Percentiles rank a stretch among this genome's conserved stretches.
phyloP scores from a whole-genome alignment of 2,888 invertebrate species.

The Raillietiella orientalis region DNA sequence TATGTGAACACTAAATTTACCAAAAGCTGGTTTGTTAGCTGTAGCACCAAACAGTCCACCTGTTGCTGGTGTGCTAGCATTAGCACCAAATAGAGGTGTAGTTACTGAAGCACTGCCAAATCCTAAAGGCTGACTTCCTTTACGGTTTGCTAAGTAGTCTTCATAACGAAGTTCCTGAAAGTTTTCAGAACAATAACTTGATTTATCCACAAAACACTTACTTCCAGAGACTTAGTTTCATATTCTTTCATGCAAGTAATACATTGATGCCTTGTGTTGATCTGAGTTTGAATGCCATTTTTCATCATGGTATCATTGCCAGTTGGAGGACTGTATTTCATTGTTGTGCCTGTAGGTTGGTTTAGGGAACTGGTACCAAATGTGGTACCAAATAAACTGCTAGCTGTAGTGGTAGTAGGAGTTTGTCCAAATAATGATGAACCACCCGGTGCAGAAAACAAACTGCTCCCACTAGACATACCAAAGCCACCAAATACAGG shows the following conservation, averaged over 20 bases:
- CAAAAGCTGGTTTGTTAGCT: constrained; percentile 22
- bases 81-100: constrained; percentile 6
- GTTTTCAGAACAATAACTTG: constrained; percentile 1
- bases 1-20: constrained; percentile 11
- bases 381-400: no score
- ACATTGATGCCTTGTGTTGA: constrained; percentile 78
- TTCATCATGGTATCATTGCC: constrained; percentile 77
- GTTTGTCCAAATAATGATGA: no score
- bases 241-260: constrained; percentile 98
- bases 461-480: no score
- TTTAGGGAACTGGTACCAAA: no score
- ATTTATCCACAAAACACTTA: constrained; percentile 5
- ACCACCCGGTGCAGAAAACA: no score
- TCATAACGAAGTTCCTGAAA: constrained; percentile 48
- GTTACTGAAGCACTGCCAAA: constrained; percentile 3
- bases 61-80: constrained; percentile 6
- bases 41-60: constrained; percentile 7
- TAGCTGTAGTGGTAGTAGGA: no score
- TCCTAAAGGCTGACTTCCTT: constrained; percentile 22
- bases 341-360: constrained; percentile 38
- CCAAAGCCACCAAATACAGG: no score
- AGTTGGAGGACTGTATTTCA: constrained; percentile 33
- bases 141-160: constrained; percentile 66
- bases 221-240: constrained; percentile 64
- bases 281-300: constrained; percentile 44